Conservation (phyloP, 2,888 invertebrate genomes). For the Drosophila recens region DNA sequence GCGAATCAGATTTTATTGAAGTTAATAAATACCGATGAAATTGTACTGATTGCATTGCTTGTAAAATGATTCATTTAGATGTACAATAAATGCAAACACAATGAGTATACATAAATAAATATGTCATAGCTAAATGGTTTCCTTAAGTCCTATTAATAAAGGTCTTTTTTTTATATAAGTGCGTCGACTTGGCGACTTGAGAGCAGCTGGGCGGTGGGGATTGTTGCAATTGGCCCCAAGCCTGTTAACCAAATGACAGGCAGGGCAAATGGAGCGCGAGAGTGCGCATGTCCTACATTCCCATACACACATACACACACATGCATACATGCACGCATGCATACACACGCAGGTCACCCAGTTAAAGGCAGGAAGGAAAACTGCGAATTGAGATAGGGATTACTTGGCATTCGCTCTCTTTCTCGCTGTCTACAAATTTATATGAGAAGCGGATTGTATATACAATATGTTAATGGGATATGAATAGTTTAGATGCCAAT, state of each 20-base stretch:
- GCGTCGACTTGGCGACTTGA: constrained; percentile 29
- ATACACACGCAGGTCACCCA: constrained; percentile 34
- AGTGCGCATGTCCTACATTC: constrained; percentile 73
- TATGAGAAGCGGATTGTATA: constrained; percentile 4
- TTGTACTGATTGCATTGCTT: constrained; percentile 10
- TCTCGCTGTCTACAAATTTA: background rate
- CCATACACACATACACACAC: constrained; percentile 22
- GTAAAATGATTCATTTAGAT: constrained; percentile 9
- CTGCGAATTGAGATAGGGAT: constrained; percentile 23
- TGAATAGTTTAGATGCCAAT: constrained; percentile 4
- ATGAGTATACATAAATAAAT: background rate
- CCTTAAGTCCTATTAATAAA: constrained; percentile 6
- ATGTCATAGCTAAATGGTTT: background rate
- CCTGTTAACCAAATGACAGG: constrained; percentile 41
- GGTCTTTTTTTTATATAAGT: constrained; percentile 32
- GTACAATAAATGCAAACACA: background rate
- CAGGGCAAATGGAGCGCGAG: constrained; percentile 46
- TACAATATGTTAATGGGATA: constrained; percentile 11
- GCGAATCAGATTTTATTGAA: constrained; percentile 8
- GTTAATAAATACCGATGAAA: constrained; percentile 11
- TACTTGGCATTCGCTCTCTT: background rate
- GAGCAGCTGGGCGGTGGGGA: background rate
- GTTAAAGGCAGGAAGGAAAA: constrained; percentile 43
- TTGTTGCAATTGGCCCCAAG: constrained; percentile 58
- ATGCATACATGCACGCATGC: constrained; percentile 14